A percentile compares a stretch with the other conserved stretches of the same genome.
Evolutionary conservation across 35 echinoderm and acorn worm genomes (phyloP).

Genomic region (Eucidaris tribuloides): DNA sequence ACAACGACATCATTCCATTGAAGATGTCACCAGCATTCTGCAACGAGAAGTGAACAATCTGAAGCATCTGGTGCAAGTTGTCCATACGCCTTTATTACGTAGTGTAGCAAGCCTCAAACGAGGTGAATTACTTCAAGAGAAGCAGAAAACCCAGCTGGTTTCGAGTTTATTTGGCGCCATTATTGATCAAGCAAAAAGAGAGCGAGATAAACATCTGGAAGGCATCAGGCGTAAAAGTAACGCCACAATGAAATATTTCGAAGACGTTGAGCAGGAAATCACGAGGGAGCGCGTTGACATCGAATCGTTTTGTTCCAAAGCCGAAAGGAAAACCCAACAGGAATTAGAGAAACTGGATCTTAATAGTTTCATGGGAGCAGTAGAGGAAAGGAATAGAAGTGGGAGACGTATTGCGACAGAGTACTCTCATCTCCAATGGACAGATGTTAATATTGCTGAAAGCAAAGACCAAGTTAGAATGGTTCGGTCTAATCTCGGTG

Average conservation of each 20-base stretch:
- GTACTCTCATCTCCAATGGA: slow-evolving; percentile 10
- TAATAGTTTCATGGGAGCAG: neutral
- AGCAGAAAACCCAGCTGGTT: neutral
- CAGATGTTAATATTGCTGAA: neutral
- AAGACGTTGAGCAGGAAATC: neutral
- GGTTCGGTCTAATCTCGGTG: neutral
- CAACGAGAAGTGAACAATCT: slow-evolving; percentile 7
- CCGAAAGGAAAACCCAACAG: neutral
- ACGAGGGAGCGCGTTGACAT: neutral
- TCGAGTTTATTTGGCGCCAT: neutral
- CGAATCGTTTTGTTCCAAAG: neutral
- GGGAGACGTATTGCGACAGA: slow-evolving; percentile 5
- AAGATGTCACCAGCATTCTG: neutral
- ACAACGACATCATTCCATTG: neutral
- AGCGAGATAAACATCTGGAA: neutral
- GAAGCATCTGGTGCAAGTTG: slow-evolving; percentile 10
- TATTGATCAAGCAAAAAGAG: neutral
- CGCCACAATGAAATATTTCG: slow-evolving; percentile 4
- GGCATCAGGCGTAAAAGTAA: neutral
- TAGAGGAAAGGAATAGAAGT: neutral
- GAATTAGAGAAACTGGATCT: neutral
- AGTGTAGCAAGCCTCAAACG: neutral
- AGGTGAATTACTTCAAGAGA: neutral
- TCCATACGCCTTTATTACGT: neutral
- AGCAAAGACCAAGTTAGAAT: neutral